Conservation (phyloP, 1,140 invertebrate genomes). For the Gryon sp. region DNA sequence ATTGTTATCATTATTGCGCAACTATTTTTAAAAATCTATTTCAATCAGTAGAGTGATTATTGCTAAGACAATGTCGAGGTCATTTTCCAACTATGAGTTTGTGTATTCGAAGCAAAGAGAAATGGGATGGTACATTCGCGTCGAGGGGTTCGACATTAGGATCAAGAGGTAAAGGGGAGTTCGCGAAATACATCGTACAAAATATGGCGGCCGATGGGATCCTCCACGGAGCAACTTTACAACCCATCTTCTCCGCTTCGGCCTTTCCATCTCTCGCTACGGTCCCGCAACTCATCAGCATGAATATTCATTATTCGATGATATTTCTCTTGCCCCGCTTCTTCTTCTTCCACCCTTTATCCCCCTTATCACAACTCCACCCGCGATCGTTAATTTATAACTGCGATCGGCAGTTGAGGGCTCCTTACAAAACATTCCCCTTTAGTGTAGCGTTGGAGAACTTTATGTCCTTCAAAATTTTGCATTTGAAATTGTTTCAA, state of each 20-base stretch:
- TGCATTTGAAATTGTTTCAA: slow-evolving; percentile 57
- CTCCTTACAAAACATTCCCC: slow-evolving; percentile 61
- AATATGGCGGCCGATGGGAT: slow-evolving; percentile 78
- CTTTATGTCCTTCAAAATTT: slow-evolving; percentile 59
- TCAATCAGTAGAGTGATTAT: slow-evolving; percentile 38
- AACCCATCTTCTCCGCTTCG: slow-evolving; percentile 68
- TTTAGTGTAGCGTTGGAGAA: slow-evolving; percentile 43
- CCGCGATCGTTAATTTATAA: slow-evolving; percentile 77
- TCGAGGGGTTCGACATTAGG: slow-evolving; percentile 61
- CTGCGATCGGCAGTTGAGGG: slow-evolving; percentile 73
- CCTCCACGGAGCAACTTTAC: slow-evolving; percentile 78
- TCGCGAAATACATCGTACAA: slow-evolving; percentile 75
- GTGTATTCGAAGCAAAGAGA: slow-evolving; percentile 61
- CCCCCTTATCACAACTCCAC: slow-evolving; percentile 57
- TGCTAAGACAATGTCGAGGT: slow-evolving; percentile 43
- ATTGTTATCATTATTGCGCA: too few species aligned
- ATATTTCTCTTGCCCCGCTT: slow-evolving; percentile 77
- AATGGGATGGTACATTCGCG: slow-evolving; percentile 61
- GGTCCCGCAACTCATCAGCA: slow-evolving; percentile 78
- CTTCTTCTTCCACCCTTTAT: slow-evolving; percentile 62
- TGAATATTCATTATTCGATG: slow-evolving; percentile 80
- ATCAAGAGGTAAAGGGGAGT: slow-evolving; percentile 62
- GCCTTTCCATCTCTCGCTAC: slow-evolving; percentile 72
- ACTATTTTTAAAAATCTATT: too few species aligned
- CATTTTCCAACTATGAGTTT: slow-evolving; percentile 58